Evolutionary conservation across 2,113 vertebrate genomes (phyloP).

Genomic region (Onychorhynchus coronatus): DNA sequence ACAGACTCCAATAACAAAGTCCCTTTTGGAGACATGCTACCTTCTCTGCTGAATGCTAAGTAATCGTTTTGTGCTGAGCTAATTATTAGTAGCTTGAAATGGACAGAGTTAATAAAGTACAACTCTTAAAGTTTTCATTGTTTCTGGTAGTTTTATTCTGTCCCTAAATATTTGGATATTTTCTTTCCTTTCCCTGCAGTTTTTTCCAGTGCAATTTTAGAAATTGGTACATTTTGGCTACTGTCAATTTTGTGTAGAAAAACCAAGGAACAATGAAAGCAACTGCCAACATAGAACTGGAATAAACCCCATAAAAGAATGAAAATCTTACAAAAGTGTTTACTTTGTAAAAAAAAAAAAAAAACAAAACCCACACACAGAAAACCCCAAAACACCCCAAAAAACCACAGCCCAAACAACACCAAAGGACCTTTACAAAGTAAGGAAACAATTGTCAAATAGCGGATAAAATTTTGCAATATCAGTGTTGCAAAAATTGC

Average conservation of each 20-base stretch:
- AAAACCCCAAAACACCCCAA: too few relatives aligned
- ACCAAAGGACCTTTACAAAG: background rate
- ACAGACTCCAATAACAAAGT: conserved; percentile 13
- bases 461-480: background rate
- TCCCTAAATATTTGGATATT: background rate
- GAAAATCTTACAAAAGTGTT: background rate
- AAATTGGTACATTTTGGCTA: background rate
- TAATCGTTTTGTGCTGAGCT: conserved; percentile 6
- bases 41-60: conserved; percentile 7
- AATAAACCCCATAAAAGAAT: background rate
- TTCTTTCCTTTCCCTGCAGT: background rate
- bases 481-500: background rate
- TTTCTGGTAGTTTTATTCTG: background rate
- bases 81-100: conserved; percentile 39
- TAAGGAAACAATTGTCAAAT: background rate
- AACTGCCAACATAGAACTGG: background rate
- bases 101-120: conserved; percentile 9
- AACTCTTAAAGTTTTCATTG: conserved; percentile 33
- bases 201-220: background rate
- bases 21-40: conserved; percentile 34
- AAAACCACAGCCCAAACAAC: too few relatives aligned
- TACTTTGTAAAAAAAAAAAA: background rate
- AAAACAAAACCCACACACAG: too few relatives aligned
- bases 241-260: background rate
- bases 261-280: background rate